Evolutionary conservation across 2,888 invertebrate species (phyloP).

Genomic region (Melolontha melolontha): DNA sequence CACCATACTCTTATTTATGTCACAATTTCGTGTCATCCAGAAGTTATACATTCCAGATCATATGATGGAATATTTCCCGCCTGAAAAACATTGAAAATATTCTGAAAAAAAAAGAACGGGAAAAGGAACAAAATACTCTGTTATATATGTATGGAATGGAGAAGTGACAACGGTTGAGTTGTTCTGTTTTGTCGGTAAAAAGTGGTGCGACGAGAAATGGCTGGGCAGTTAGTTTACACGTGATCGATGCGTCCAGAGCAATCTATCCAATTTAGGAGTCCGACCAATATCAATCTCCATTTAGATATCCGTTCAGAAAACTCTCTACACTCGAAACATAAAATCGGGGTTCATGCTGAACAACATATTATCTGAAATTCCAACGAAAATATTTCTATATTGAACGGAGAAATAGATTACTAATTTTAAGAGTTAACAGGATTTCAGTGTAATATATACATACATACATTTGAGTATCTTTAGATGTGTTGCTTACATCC

Average conservation of each 20-base stretch:
- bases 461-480: too few species aligned
- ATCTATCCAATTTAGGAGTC: conserved; percentile 22
- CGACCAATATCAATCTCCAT: conserved; percentile 34
- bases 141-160: neutral
- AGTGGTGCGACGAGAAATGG: conserved; percentile 3
- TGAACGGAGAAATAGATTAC: too few species aligned
- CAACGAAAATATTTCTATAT: too few species aligned
- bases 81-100: too few species aligned
- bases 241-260: conserved; percentile 27
- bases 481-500: too few species aligned
- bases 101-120: neutral
- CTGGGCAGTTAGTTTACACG: conserved; percentile 20
- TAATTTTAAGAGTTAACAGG: too few species aligned
- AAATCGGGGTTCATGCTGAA: neutral
- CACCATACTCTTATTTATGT: too few species aligned
- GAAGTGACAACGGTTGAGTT: neutral
- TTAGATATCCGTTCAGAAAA: neutral
- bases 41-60: too few species aligned
- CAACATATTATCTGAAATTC: neutral
- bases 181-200: conserved; percentile 2
- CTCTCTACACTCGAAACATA: neutral
- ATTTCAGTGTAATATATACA: too few species aligned
- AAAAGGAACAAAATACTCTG: neutral
- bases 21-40: too few species aligned
- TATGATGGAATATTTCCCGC: too few species aligned